Base-by-base conservation (phyloP, 2,113 vertebrate genomes). In the Tapirus terrestris region DNA sequence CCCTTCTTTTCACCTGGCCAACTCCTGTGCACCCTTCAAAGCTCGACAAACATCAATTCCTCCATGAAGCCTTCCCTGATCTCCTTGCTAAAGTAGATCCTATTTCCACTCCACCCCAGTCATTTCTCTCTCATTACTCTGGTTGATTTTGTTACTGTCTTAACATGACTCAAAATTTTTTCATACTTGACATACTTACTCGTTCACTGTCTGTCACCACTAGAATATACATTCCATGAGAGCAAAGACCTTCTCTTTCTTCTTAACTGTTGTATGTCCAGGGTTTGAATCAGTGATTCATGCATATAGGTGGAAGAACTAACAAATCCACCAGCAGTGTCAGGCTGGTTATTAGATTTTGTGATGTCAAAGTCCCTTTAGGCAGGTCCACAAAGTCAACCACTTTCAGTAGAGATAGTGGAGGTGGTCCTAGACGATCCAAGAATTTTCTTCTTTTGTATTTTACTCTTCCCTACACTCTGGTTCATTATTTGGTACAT, bases 401-500 rank as follows among this genome's bases (percentile, higher is more conserved):
- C 6, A 10, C 10, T 56, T 60, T 72, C 56, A 43, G 29, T 63
- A 17, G 20, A 96, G 13, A 73, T 76, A 72, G 72, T 11, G 3
- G 51, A 89, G 33, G 8, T 43, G 45, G 65, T 88, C 36, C 17
- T 63, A 70, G 25, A 60, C 3, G 81, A 76, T 31, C 82, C 16
- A 73, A 93, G n/a, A 87, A 33, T 31, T 89, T 91, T 80, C 61
- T 92, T 89, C 83, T 63, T 77, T 77, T 79, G 5, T n/a, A 68
- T 65, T 98, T 82, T 60, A 84, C 2, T 56, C 73, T 68, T 89
- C 16, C 29, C 17, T 89, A 91, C 9, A 72, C 0, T 6, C 65
- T 65, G 3, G 31, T 93, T 81, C 53, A 68, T 96, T 82, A 93
- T 94, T 81, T 36, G 39, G 9, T 79, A 91, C 53, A 89, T 94